Base-by-base conservation (phyloP, 2,797 vertebrate genomes). In the Enteromius trimaculatus region DNA sequence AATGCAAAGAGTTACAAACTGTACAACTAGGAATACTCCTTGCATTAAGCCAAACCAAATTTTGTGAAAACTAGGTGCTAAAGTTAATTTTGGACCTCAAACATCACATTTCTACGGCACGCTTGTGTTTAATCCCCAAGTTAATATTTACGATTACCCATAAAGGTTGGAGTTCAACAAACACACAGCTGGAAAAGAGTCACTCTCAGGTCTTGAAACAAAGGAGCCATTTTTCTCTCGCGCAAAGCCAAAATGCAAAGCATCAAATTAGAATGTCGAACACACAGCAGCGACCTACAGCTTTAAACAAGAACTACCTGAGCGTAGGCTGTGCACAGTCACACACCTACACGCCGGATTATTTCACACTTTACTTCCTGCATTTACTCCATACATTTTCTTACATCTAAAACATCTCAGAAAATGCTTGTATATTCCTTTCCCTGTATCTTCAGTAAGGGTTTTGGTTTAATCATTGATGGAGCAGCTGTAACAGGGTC, bases 381-480 rank as follows among this genome's bases (percentile, higher is more conserved):
- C 29, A 13, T 77, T 62, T 26, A 10, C 26, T 37, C 49, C 16
- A 60, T 26, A 14, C 7, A 1, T 58, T n/a, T 39, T 14, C 11
- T 17, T 49, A 60, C 17, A 14, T 6, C 13, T 3, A 64, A 64
- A 64, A 47, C 37, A 4, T 4, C 8, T 66, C n/a, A 37, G 49
- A 80, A 5, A 39, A 19, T 4, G 49, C 31, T 2, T 19, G 47
- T 14, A 1, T 44, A n/a, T 55, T 55, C 21, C 64, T 4, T 31
- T 79, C 51, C 60, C 49, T 60, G 70, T n/a, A 23, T 80, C 44
- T 55, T 34, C 21, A 39, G 34, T 64, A 39, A 75, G 68, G 74
- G 23, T 39, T 29, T 6, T 39, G 13, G 86, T 71, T 88, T 85
- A 88, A 88, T 86, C 78, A 88, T 87, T 87, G 79, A 78, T 76